Conservation (phyloP, 35 echinoderm and acorn worm genomes). For the Acanthaster planci region DNA sequence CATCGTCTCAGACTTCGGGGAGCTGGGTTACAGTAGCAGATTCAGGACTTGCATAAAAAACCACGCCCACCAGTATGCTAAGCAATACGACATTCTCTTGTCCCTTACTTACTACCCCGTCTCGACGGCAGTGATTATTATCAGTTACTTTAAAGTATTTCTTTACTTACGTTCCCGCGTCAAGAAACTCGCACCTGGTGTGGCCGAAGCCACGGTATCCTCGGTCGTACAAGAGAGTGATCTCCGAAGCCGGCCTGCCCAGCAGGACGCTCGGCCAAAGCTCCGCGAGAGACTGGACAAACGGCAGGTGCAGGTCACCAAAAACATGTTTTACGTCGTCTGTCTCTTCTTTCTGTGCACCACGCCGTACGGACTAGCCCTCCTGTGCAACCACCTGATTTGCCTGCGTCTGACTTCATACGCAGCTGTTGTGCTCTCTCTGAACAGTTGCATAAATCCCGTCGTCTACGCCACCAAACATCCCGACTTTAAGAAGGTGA, state of each 20-base stretch:
- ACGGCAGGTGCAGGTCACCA: slow-evolving; percentile 70
- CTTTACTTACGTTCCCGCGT: not conserved
- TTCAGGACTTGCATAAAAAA: slow-evolving; percentile 4
- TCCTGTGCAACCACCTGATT: slow-evolving; percentile 25
- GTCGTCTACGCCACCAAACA: slow-evolving; percentile 79
- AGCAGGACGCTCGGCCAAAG: not conserved
- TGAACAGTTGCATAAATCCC: slow-evolving; percentile 68
- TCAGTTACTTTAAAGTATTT: slow-evolving; percentile 17
- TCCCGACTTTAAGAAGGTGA: slow-evolving; percentile 71
- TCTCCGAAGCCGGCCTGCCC: not conserved
- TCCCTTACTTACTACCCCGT: slow-evolving; percentile 21
- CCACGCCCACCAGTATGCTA: slow-evolving; percentile 1
- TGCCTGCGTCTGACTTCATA: slow-evolving; percentile 46
- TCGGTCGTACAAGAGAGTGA: not conserved
- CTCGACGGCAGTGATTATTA: slow-evolving; percentile 24
- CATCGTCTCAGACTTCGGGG: slow-evolving; percentile 6
- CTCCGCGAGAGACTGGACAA: slow-evolving; percentile 7
- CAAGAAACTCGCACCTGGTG: not conserved
- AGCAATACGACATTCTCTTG: slow-evolving; percentile 15
- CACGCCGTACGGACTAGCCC: slow-evolving; percentile 55
- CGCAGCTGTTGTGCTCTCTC: slow-evolving; percentile 61
- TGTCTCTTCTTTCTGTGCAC: slow-evolving; percentile 62
- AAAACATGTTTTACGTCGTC: slow-evolving; percentile 80
- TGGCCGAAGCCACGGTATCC: not conserved
- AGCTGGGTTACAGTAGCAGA: slow-evolving; percentile 39